These are phyloP conservation scores for Acestrorhynchus altus DNA, from an alignment of 2,797 vertebrate genomes.

Conservation along the genomic window DNA sequence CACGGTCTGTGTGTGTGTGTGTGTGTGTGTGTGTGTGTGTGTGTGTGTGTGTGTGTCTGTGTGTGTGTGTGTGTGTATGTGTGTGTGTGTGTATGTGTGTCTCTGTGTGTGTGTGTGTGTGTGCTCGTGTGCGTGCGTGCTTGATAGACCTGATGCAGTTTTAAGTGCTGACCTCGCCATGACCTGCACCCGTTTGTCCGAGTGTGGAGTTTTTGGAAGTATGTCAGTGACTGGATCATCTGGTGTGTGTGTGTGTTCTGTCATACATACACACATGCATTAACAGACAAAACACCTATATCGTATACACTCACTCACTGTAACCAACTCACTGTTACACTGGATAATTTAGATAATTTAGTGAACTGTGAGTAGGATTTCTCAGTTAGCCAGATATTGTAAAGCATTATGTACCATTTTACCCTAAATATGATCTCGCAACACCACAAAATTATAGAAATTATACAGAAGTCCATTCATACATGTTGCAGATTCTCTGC, in stretches of 20 bases:
- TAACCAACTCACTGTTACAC: neutral
- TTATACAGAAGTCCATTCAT: too few species aligned
- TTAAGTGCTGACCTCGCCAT: constrained; percentile 38
- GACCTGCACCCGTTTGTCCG: constrained; percentile 37
- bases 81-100: constrained; percentile 24
- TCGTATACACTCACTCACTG: constrained; percentile 1
- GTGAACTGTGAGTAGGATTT: too few species aligned
- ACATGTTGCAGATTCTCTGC: too few species aligned
- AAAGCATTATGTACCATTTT: too few species aligned
- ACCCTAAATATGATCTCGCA: too few species aligned
- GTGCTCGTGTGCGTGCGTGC: constrained; percentile 23
- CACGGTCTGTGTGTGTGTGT: constrained; percentile 14
- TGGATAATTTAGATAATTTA: too few species aligned
- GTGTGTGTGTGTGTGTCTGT: constrained; percentile 21
- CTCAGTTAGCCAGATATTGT: too few species aligned
- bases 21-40: constrained; percentile 20
- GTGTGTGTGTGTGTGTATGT: constrained; percentile 15
- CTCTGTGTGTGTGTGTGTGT: constrained; percentile 17
- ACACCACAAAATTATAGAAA: too few species aligned
- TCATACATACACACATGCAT: neutral
- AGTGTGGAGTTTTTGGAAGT: constrained; percentile 39
- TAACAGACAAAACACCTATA: constrained; percentile 13
- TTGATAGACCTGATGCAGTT: constrained; percentile 12
- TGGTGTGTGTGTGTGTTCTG: constrained; percentile 6
- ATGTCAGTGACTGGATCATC: constrained; percentile 23